These are phyloP conservation scores for Aromia moschata DNA, from an alignment of 2,888 invertebrate genomes.

Conservation along the genomic window DNA sequence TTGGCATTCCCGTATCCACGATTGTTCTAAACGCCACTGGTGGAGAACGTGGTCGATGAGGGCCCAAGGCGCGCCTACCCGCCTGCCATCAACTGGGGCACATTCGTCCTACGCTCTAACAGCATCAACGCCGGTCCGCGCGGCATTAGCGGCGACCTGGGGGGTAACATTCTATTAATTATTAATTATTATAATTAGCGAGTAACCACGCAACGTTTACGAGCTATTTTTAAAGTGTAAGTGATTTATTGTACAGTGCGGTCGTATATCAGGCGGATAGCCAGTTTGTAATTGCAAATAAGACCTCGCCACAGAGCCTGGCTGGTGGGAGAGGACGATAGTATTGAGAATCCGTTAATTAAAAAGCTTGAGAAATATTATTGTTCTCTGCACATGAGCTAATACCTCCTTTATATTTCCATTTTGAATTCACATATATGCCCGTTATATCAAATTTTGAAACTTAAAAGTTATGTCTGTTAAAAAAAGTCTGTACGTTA, in stretches of 20 bases:
- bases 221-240: not conserved
- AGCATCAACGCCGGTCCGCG: conserved; percentile 34
- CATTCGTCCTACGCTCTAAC: conserved; percentile 42
- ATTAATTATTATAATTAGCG: conserved; percentile 14
- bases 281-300: not conserved
- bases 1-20: not conserved
- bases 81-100: conserved; percentile 45
- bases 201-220: not conserved
- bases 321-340: not conserved
- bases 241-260: not conserved
- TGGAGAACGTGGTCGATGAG: conserved; percentile 22
- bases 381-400: no score
- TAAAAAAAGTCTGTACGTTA: no score
- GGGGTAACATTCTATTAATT: conserved; percentile 8
- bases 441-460: no score
- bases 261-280: not conserved
- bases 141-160: conserved; percentile 26
- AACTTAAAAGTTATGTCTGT: no score
- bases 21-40: conserved; percentile 9
- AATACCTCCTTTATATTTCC: no score
- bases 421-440: no score
- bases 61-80: conserved; percentile 39
- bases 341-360: not conserved
- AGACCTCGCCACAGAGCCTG: not conserved
- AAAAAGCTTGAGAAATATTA: no score